A percentile compares a stretch with the other conserved stretches of the same genome.
Conservation (phyloP, 2,113 vertebrate genomes). For the Macquaria australasica region DNA sequence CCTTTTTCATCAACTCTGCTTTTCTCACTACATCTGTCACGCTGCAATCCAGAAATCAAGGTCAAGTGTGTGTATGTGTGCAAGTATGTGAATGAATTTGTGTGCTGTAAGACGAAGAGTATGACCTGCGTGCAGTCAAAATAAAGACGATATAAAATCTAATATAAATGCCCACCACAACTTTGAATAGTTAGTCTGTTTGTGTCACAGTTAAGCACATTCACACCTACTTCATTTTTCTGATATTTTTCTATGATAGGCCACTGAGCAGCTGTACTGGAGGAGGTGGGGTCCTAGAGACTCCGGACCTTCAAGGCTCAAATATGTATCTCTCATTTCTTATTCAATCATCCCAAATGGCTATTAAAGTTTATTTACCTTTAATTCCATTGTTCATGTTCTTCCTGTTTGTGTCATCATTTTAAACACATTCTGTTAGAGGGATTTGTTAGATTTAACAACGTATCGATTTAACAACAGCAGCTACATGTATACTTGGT, state of each 20-base stretch:
- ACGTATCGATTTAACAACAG: slow-evolving; percentile 25
- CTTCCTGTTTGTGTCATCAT: not conserved
- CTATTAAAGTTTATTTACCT: slow-evolving; percentile 24
- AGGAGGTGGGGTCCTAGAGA: not conserved
- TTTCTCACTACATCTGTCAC: slow-evolving; percentile 50
- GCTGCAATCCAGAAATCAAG: slow-evolving; percentile 41
- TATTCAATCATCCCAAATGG: slow-evolving; percentile 9
- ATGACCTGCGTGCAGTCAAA: slow-evolving; percentile 15
- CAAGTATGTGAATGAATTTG: slow-evolving; percentile 7
- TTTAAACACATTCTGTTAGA: slow-evolving; percentile 6
- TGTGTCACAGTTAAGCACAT: slow-evolving; percentile 6
- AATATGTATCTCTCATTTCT: slow-evolving; percentile 9
- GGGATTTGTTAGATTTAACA: slow-evolving; percentile 38
- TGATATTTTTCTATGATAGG: slow-evolving; percentile 18
- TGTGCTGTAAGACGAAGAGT: slow-evolving; percentile 17
- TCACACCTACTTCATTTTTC: slow-evolving; percentile 9
- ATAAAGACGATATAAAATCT: slow-evolving; percentile 14
- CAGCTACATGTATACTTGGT: slow-evolving; percentile 28
- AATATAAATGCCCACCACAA: not conserved
- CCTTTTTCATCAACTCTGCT: slow-evolving; percentile 65
- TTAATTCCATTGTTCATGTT: not conserved
- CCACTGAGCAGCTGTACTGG: slow-evolving; percentile 27
- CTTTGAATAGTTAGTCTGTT: slow-evolving; percentile 10
- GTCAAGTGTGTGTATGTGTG: slow-evolving; percentile 43
- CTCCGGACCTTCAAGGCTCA: not conserved